Evolutionary conservation across 1,140 invertebrate species (phyloP).

Genomic region (Armadillidium nasatum): DNA sequence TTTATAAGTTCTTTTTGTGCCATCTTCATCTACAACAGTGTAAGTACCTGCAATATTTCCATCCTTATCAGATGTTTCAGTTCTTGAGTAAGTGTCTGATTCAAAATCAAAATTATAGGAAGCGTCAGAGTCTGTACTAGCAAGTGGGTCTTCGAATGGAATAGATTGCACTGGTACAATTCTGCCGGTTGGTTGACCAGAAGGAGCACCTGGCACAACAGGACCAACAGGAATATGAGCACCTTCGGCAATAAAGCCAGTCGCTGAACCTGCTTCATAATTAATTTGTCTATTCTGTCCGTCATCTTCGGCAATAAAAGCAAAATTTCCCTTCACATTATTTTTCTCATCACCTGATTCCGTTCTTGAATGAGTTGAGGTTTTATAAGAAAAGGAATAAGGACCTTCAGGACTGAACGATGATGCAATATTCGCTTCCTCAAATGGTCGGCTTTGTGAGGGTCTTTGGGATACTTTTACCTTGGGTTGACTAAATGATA

Average conservation of each 20-base stretch:
- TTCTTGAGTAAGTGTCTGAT: conserved; percentile 43
- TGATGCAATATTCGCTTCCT: conserved; percentile 9
- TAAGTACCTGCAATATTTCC: conserved; percentile 48
- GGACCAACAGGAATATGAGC: conserved; percentile 16
- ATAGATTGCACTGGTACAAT: conserved; percentile 35
- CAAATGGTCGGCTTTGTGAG: background rate
- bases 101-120: conserved; percentile 46
- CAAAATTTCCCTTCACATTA: conserved; percentile 47
- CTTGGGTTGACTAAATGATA: too few relatives aligned
- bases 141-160: conserved; percentile 34
- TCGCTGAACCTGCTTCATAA: conserved; percentile 28
- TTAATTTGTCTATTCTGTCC: conserved; percentile 14
- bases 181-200: conserved; percentile 34
- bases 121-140: conserved; percentile 31
- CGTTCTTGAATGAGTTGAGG: conserved; percentile 36
- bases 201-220: background rate
- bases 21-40: conserved; percentile 46
- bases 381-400: conserved; percentile 30
- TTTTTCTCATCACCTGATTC: conserved; percentile 41
- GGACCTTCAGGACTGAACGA: conserved; percentile 6
- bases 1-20: conserved; percentile 33
- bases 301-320: conserved; percentile 30
- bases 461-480: background rate
- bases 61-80: conserved; percentile 44
- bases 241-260: conserved; percentile 29